These are phyloP conservation scores for Lepus timidus DNA, from an alignment of 2,113 vertebrate genomes.

Conservation along the genomic window DNA sequence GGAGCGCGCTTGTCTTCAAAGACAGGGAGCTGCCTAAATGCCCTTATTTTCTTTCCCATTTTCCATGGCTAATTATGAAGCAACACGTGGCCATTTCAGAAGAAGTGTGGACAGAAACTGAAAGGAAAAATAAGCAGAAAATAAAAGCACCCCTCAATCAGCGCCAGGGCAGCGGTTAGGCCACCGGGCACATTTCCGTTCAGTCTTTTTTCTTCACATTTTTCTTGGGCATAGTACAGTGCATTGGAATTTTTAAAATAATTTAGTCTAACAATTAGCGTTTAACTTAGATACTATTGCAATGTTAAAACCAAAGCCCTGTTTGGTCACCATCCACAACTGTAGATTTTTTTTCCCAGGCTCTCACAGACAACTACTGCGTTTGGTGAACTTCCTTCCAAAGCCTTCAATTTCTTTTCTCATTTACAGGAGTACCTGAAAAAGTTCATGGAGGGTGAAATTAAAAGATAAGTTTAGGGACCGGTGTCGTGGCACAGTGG, in stretches of 20 bases:
- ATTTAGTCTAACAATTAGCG: conserved; percentile 8
- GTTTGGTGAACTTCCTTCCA: not conserved
- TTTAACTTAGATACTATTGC: not conserved
- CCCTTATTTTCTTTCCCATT: conserved; percentile 54
- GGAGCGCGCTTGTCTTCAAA: not conserved
- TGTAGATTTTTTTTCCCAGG: not conserved
- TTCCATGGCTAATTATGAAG: conserved; percentile 72
- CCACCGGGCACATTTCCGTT: not conserved
- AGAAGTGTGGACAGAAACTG: conserved; percentile 43
- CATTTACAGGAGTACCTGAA: not conserved
- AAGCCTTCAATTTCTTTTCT: not conserved
- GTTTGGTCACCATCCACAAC: not conserved
- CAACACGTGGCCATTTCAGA: conserved; percentile 65
- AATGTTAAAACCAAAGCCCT: not conserved
- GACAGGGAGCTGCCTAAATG: conserved; percentile 40
- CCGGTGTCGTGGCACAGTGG: too few relatives aligned
- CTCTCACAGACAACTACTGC: not conserved
- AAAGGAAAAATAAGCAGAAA: not conserved
- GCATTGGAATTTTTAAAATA: not conserved
- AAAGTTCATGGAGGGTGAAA: too few relatives aligned
- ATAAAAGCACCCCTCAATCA: conserved; percentile 38
- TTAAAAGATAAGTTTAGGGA: too few relatives aligned
- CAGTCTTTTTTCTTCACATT: conserved; percentile 43
- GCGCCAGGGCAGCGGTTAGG: not conserved
- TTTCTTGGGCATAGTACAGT: not conserved